These are phyloP conservation scores for Chascanopsetta lugubris DNA, from an alignment of 2,113 vertebrate genomes.

Conservation along the genomic window DNA sequence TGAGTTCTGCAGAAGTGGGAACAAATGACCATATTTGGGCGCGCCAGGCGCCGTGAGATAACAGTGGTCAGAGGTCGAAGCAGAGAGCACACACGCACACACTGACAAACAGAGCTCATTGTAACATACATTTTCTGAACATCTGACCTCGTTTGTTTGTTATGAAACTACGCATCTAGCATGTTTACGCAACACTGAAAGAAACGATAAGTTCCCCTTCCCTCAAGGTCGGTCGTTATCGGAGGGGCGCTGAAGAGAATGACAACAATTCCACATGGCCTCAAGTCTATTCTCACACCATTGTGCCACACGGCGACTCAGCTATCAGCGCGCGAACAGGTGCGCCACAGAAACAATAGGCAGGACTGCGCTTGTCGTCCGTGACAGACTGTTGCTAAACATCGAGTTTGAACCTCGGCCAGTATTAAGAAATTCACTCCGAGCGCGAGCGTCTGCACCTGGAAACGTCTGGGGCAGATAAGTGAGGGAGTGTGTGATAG, in stretches of 20 bases:
- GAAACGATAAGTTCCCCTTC: too few species aligned
- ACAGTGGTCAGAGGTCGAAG: too few species aligned
- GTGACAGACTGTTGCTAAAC: conserved; percentile 42
- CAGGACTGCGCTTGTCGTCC: conserved; percentile 2
- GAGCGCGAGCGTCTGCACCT: conserved; percentile 11
- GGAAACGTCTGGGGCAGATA: conserved; percentile 36
- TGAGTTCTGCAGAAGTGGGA: too few species aligned
- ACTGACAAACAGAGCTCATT: too few species aligned
- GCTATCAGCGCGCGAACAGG: conserved; percentile 53
- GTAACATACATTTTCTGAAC: too few species aligned
- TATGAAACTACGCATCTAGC: too few species aligned
- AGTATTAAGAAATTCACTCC: conserved; percentile 36
- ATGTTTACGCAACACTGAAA: too few species aligned
- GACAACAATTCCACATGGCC: conserved; percentile 19
- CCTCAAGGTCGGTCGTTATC: too few species aligned
- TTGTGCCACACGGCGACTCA: background rate
- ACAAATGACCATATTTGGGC: too few species aligned
- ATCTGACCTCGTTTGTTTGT: too few species aligned
- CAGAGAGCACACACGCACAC: too few species aligned
- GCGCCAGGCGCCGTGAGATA: too few species aligned
- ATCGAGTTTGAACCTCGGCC: conserved; percentile 26
- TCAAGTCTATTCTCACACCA: conserved; percentile 7
- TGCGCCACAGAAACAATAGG: conserved; percentile 25
- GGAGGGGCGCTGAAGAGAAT: conserved; percentile 28
- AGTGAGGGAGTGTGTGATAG: conserved; percentile 38